These are phyloP conservation scores for Garra rufa DNA, from an alignment of 2,113 vertebrate species.

Conservation along the genomic window DNA sequence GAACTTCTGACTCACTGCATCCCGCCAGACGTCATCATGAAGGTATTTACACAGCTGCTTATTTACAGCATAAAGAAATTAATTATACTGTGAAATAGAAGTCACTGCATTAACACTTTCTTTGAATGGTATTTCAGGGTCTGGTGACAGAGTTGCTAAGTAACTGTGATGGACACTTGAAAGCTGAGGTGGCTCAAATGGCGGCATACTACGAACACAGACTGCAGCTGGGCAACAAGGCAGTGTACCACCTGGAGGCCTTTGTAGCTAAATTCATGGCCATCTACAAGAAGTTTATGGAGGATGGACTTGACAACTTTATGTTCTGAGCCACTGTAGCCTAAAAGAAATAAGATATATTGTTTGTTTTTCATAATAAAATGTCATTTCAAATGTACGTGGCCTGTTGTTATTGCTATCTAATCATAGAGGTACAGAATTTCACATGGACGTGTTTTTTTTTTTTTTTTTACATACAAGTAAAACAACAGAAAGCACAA, in stretches of 20 bases:
- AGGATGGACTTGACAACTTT: conserved; percentile 94
- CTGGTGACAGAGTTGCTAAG: conserved; percentile 88
- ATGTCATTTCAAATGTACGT: neutral
- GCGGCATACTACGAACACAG: conserved; percentile 94
- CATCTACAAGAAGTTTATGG: conserved; percentile 98
- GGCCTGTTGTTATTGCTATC: neutral
- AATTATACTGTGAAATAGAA: no score
- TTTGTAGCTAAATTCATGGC: conserved; percentile 98
- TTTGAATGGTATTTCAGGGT: conserved; percentile 73
- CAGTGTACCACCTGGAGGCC: conserved; percentile 96
- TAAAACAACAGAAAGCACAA: neutral
- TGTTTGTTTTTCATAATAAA: conserved; percentile 51
- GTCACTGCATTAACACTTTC: neutral
- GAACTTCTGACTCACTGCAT: conserved; percentile 97
- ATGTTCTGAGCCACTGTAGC: conserved; percentile 80
- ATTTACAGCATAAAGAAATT: neutral
- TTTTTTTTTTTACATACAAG: no score
- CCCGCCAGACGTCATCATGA: conserved; percentile 95
- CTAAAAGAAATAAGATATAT: neutral
- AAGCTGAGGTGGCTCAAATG: conserved; percentile 93
- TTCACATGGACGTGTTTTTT: neutral
- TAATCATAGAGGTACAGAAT: neutral
- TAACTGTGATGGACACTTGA: conserved; percentile 97
- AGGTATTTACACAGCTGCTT: conserved; percentile 81
- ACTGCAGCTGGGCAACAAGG: conserved; percentile 93